These are phyloP conservation scores for Idaea aversata DNA, from an alignment of 2,888 invertebrate species.

Conservation along the genomic window DNA sequence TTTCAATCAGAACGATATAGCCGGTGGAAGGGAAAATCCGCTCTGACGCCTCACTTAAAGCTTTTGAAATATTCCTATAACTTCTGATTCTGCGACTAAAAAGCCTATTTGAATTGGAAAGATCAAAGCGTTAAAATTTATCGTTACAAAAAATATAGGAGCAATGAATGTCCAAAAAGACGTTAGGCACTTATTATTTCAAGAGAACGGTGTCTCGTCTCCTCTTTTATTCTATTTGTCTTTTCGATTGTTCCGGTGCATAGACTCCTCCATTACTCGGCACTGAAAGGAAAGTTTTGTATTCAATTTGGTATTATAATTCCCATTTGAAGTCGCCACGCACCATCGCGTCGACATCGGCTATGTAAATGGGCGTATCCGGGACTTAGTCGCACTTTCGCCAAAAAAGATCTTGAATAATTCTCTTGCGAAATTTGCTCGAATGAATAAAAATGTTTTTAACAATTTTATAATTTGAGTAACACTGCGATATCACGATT, in stretches of 20 bases:
- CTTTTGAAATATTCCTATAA: constrained; percentile 79
- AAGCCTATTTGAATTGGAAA: constrained; percentile 79
- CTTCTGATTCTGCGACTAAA: constrained; percentile 74
- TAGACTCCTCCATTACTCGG: constrained; percentile 80
- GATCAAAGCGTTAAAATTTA: constrained; percentile 79
- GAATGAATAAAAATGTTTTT: constrained; percentile 34
- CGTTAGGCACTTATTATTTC: constrained; percentile 78
- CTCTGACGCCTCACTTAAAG: constrained; percentile 75
- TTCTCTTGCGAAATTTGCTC: constrained; percentile 46
- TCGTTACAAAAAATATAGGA: constrained; percentile 65
- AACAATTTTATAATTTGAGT: constrained; percentile 19
- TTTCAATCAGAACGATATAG: constrained; percentile 78
- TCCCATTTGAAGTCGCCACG: constrained; percentile 80
- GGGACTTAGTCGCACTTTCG: constrained; percentile 71
- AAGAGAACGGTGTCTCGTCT: constrained; percentile 74
- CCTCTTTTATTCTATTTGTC: constrained; percentile 76
- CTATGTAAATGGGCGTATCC: constrained; percentile 79
- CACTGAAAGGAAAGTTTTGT: constrained; percentile 82
- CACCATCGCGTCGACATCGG: constrained; percentile 79
- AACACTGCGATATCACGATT: constrained; percentile 12
- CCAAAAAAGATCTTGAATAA: constrained; percentile 63
- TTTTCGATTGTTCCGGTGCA: constrained; percentile 80
- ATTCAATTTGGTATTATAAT: constrained; percentile 82
- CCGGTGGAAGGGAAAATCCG: constrained; percentile 76
- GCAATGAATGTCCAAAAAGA: constrained; percentile 72